Percentiles rank a stretch among this genome's conserved stretches.
Evolutionary conservation across 2,797 vertebrate genomes (phyloP).

Genomic region (Macropodus opercularis): DNA sequence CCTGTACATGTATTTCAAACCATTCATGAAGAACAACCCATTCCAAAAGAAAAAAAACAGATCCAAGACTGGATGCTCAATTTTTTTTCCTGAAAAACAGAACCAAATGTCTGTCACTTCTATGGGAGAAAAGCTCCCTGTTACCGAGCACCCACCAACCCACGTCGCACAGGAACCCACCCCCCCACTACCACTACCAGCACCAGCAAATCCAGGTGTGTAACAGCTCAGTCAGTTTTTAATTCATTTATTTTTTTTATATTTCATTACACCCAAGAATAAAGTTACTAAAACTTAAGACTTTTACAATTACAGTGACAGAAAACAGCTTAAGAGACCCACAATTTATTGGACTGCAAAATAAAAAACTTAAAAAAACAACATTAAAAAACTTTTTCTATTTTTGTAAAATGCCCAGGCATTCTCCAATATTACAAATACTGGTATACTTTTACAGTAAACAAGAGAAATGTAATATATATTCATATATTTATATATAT

Average conservation of each 20-base stretch:
- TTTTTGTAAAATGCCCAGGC: conserved; percentile 99
- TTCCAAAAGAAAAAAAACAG: conserved; percentile 94
- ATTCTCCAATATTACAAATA: conserved; percentile 99
- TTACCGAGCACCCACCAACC: conserved; percentile 75
- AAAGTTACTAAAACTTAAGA: conserved; percentile 98
- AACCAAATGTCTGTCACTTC: conserved; percentile 88
- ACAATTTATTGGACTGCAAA: conserved; percentile 97
- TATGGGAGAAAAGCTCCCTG: conserved; percentile 83
- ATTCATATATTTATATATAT: conserved; percentile 87
- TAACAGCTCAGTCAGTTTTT: conserved; percentile 67
- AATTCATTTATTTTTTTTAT: conserved; percentile 75
- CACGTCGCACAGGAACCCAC: conserved; percentile 2
- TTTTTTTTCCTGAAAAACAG: conserved; percentile 85
- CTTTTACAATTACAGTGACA: conserved; percentile 99
- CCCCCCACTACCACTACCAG: conserved; percentile 2
- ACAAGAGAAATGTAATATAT: conserved; percentile 99
- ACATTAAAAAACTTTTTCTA: conserved; percentile 81
- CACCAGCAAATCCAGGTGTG: conserved; percentile 62
- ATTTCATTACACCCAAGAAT: conserved; percentile 96
- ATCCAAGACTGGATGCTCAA: conserved; percentile 91
- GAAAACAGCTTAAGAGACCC: conserved; percentile 98
- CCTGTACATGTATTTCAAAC: conserved; percentile 93
- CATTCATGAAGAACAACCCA: conserved; percentile 92
- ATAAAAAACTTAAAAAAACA: conserved; percentile 85
- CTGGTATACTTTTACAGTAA: conserved; percentile 99